Conservation (phyloP, 2,888 invertebrate species). For the Drosophila mulleri region DNA sequence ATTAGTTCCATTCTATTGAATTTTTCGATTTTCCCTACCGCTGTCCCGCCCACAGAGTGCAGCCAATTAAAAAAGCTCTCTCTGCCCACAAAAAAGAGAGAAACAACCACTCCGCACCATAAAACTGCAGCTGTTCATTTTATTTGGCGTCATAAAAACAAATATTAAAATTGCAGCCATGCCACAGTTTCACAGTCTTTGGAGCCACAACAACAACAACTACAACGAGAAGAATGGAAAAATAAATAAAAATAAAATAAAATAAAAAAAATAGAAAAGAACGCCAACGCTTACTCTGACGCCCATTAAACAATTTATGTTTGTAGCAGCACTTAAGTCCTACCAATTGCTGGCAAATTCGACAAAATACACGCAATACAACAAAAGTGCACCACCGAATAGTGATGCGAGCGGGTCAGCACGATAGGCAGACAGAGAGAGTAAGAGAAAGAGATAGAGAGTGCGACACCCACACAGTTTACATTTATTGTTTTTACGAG, state of each 20-base stretch:
- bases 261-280: conserved; percentile 16
- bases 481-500: conserved; percentile 78
- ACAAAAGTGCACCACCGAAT: background rate
- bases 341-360: conserved; percentile 67
- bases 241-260: background rate
- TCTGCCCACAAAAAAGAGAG: conserved; percentile 7
- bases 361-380: conserved; percentile 55
- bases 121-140: conserved; percentile 65
- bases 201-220: conserved; percentile 27
- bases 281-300: conserved; percentile 40
- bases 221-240: background rate
- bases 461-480: conserved; percentile 21
- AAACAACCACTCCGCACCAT: conserved; percentile 26
- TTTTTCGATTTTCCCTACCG: conserved; percentile 15
- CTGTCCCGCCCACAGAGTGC: background rate
- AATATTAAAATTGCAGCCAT: conserved; percentile 67
- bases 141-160: conserved; percentile 58
- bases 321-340: conserved; percentile 67
- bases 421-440: background rate
- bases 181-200: conserved; percentile 50
- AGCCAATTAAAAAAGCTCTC: conserved; percentile 49
- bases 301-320: conserved; percentile 76
- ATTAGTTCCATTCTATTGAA: conserved; percentile 25
- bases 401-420: conserved; percentile 16
- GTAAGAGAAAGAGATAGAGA: conserved; percentile 3